Base-by-base conservation (phyloP, 2,113 vertebrate genomes). In the Montifringilla adamsi region DNA sequence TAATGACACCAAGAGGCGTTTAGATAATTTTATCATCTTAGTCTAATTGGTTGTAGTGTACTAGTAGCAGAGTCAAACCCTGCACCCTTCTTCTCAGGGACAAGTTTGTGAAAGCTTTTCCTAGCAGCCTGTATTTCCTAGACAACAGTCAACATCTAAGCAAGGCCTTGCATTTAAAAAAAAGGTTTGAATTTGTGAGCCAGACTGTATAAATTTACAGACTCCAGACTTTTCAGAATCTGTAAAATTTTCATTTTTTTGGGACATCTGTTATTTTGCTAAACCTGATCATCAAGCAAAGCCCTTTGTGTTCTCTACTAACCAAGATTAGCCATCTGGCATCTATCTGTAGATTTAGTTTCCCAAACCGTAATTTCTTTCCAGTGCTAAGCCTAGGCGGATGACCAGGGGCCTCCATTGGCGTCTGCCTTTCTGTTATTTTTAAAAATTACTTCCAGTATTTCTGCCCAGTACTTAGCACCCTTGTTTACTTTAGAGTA, bases 391-490 rank as follows among this genome's bases (percentile, higher is more conserved):
- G 66, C 63, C 69, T 80, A 92, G 78, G 43, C 73, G 5, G 69
- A 84, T 4, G 20, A 90, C 66, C 62, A 73, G 67, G 53, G 82
- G 89, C 82, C 83, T 94, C 50, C 60, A 64, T 18, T 78, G 87
- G 80, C 4, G 2, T 89, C 95, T 97, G 67, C 37, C 53, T 88
- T 97, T 93, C 77, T 96, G 94, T 95, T 95, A 77, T 96, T 94
- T 93, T 94, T 22, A 95, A 96, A 92, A 89, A 89, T 91, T 77
- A 76, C 87, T 96, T 96, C 90, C 95, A 94, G 93, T 95, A 95
- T 95, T 93, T 95, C 88, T 95, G 80, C 90, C 94, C 95, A 92
- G 49, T 76, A 62, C 73, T 95, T 94, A 80, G 78, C 84, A 93
- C 84, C 84, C 62, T 94, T 95, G 89, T 95, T 95, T 93, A 93